phyloP scores from a whole-genome alignment of 2,888 invertebrate species.

The Lycia hirtaria region DNA sequence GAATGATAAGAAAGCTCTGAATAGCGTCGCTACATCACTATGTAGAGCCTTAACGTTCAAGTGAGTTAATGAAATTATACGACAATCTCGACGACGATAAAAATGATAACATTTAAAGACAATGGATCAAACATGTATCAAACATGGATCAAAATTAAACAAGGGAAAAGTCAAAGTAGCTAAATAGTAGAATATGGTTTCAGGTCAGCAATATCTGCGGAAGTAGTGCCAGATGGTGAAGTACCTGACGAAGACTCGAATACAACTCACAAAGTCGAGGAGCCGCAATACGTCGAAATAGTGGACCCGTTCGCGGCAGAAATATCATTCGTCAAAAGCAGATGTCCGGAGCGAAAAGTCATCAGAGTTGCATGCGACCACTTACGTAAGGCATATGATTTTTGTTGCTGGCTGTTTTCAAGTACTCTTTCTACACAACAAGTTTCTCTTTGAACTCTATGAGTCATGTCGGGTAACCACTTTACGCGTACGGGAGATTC shows the following conservation, averaged over 20 bases:
- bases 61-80: slow-evolving; percentile 69
- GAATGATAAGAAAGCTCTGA: slow-evolving; percentile 84
- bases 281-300: slow-evolving; percentile 90
- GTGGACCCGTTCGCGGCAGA: slow-evolving; percentile 92
- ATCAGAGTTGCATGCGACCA: slow-evolving; percentile 92
- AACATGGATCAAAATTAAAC: no score
- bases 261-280: slow-evolving; percentile 70
- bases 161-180: no score
- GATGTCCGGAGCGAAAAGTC: slow-evolving; percentile 91
- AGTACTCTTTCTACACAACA: no score
- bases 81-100: neutral
- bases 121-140: no score
- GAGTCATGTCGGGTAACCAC: no score
- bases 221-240: slow-evolving; percentile 88
- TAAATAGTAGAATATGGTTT: slow-evolving; percentile 41
- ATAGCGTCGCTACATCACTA: slow-evolving; percentile 91
- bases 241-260: slow-evolving; percentile 80
- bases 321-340: slow-evolving; percentile 91
- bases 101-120: neutral
- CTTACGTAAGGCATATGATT: slow-evolving; percentile 83
- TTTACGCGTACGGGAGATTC: no score
- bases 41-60: slow-evolving; percentile 91
- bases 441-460: no score
- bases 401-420: no score
- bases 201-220: slow-evolving; percentile 90